Evolutionary conservation across 2,797 vertebrate genomes (phyloP), one percentile per base, ranked within the genome.

Genomic region (Anomalospiza imberbis): DNA sequence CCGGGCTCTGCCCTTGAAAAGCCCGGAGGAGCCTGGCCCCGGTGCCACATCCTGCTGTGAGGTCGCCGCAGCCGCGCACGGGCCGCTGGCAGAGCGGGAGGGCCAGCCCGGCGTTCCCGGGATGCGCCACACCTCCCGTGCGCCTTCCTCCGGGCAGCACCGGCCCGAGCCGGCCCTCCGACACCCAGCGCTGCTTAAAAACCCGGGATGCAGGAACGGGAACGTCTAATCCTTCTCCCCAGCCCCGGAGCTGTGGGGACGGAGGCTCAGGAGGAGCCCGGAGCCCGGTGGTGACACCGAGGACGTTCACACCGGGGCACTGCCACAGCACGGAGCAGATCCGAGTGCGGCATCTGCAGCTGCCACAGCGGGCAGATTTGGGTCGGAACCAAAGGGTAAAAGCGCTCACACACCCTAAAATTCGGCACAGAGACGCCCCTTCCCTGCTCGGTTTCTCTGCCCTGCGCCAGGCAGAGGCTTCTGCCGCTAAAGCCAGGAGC

Each of bases 171-270:
- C 12, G 31, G 17, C 38, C 13, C 93, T 17, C 12, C 0, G 6
- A 13, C 26, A 51, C 2, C 58, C 54, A 26, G 36, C 3, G 2
- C 54, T 16, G 3, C 31, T 22, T 4, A 7, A 50, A 80, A 44
- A 13, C 17, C 3, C 0, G 25, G n/a, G 51, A 5, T 38, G 34
- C 0, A 26, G 44, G n/a, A 34, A 6, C 0, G 2, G 47, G 18
- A 7, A n/a, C 42, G 38, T 4, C 10, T 2, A 1, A 1, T n/a
- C 6, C 22, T 5, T 7, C 11, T 10, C 7, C 28, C 4, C 58
- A 29, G 31, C 66, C 32, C 40, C 6, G 62, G 48, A 51, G 18
- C 40, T 26, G 57, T 47, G 2, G 75, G 75, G 63, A 10, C 1
- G 55, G 68, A 63, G 65, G 36, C 1, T 9, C 36, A 11, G 68